phyloP scores from a whole-genome alignment of 2,888 invertebrate species.

The Stenichneumon culpator region DNA sequence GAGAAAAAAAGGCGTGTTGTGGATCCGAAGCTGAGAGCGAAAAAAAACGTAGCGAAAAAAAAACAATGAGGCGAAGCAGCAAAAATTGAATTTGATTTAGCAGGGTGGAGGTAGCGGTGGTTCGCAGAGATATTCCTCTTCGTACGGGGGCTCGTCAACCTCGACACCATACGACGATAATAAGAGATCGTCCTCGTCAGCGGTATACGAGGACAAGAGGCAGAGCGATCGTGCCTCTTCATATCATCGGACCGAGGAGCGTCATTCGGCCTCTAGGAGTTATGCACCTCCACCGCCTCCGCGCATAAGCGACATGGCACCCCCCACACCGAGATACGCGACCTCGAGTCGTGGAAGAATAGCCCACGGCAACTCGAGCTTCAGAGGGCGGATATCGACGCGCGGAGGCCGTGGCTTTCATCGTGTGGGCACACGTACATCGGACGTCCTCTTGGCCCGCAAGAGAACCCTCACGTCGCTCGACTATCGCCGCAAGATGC shows the following conservation, averaged over 20 bases:
- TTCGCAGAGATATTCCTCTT: slow-evolving; percentile 83
- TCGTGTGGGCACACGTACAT: slow-evolving; percentile 79
- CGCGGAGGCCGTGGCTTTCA: slow-evolving; percentile 81
- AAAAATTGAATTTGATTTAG: slow-evolving; percentile 83
- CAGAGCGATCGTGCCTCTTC: slow-evolving; percentile 82
- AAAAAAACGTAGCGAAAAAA: slow-evolving; percentile 63
- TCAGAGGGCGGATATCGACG: slow-evolving; percentile 81
- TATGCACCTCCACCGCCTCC: slow-evolving; percentile 80
- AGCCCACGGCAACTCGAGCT: slow-evolving; percentile 80
- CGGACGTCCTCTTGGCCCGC: slow-evolving; percentile 81
- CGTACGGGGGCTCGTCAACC: slow-evolving; percentile 81
- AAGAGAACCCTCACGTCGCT: slow-evolving; percentile 81
- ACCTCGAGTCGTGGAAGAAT: slow-evolving; percentile 80
- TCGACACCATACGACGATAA: slow-evolving; percentile 81
- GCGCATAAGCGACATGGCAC: slow-evolving; percentile 81
- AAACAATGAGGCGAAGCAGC: slow-evolving; percentile 72
- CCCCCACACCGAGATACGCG: slow-evolving; percentile 80
- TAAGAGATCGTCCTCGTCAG: slow-evolving; percentile 82
- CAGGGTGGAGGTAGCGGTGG: slow-evolving; percentile 80
- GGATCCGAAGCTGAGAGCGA: slow-evolving; percentile 44
- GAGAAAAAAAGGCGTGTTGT: slow-evolving; percentile 40
- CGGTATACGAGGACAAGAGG: slow-evolving; percentile 82
- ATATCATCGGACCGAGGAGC: slow-evolving; percentile 83
- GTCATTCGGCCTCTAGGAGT: slow-evolving; percentile 82
- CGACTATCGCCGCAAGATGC: slow-evolving; percentile 83